phyloP scores from a whole-genome alignment of 53 echinoderm and acorn worm genomes.

The Mesocentrotus franciscanus region DNA sequence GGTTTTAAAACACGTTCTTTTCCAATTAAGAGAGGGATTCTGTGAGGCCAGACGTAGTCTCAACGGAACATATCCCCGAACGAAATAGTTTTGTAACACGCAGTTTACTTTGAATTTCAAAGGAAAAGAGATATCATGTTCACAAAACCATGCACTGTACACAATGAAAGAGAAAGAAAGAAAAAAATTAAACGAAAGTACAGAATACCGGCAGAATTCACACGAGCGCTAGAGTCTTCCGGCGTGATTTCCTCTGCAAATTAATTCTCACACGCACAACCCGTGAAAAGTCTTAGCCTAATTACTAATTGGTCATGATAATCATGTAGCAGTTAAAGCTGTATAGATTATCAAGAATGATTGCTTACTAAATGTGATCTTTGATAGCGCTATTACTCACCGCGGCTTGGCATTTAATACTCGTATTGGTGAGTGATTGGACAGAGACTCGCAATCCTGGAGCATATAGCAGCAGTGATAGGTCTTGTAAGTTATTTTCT shows the following conservation, averaged over 20 bases:
- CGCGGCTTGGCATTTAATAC: constrained; percentile 7
- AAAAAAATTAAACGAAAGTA: background rate
- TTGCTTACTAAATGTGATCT: constrained; percentile 16
- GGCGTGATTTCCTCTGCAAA: constrained; percentile 9
- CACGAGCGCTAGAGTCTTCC: background rate
- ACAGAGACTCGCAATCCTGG: background rate
- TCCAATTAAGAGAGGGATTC: no score
- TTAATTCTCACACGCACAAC: constrained; percentile 44
- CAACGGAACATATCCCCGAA: no score
- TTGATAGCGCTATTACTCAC: constrained; percentile 39
- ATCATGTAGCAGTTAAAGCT: background rate
- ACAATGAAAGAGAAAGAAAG: background rate
- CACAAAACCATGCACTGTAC: no score
- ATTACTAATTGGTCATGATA: constrained; percentile 16
- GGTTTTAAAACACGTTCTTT: no score
- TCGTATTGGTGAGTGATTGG: background rate
- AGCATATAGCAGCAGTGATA: no score
- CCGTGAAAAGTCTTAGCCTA: constrained; percentile 44
- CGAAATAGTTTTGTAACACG: no score
- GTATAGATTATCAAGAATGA: background rate
- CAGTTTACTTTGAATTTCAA: background rate
- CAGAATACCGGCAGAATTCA: no score
- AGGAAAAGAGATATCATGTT: no score
- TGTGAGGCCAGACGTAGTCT: no score
- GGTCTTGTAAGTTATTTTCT: background rate